A percentile compares a stretch with the other conserved stretches of the same genome.
Evolutionary conservation across 2,797 vertebrate species (phyloP).

Genomic region (Microcaecilia unicolor): DNA sequence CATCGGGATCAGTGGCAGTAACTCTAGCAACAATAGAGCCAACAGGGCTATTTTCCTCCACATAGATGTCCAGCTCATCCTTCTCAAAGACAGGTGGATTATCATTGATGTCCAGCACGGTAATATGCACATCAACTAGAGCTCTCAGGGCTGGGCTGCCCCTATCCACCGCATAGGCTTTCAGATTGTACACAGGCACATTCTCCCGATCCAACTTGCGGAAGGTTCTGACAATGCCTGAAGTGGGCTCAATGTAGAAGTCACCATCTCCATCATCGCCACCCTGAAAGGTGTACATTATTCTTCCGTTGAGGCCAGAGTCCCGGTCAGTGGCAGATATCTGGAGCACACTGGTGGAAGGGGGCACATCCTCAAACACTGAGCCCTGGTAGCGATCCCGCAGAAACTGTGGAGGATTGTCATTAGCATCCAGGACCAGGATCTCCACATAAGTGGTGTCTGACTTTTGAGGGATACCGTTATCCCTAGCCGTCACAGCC

Average conservation of each 20-base stretch:
- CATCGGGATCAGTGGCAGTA: constrained; percentile 79
- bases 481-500: constrained; percentile 86
- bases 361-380: constrained; percentile 78
- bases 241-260: constrained; percentile 82
- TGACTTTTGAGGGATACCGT: constrained; percentile 91
- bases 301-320: constrained; percentile 77
- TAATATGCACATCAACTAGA: constrained; percentile 74
- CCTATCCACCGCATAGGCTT: constrained; percentile 80
- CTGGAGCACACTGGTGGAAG: constrained; percentile 85
- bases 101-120: constrained; percentile 88
- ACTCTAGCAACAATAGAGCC: constrained; percentile 86
- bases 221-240: constrained; percentile 84
- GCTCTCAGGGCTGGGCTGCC: constrained; percentile 78
- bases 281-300: constrained; percentile 83
- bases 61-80: constrained; percentile 81
- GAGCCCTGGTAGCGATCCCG: constrained; percentile 80
- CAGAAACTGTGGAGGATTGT: constrained; percentile 78
- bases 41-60: constrained; percentile 85
- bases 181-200: constrained; percentile 76
- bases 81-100: constrained; percentile 90
- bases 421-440: constrained; percentile 83
- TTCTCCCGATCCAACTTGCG: constrained; percentile 90
- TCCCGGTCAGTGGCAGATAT: constrained; percentile 87
- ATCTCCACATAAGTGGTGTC: constrained; percentile 93
- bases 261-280: constrained; percentile 91